Evolutionary conservation across 2,888 invertebrate genomes (phyloP).

Genomic region (Drosophila meridiana): DNA sequence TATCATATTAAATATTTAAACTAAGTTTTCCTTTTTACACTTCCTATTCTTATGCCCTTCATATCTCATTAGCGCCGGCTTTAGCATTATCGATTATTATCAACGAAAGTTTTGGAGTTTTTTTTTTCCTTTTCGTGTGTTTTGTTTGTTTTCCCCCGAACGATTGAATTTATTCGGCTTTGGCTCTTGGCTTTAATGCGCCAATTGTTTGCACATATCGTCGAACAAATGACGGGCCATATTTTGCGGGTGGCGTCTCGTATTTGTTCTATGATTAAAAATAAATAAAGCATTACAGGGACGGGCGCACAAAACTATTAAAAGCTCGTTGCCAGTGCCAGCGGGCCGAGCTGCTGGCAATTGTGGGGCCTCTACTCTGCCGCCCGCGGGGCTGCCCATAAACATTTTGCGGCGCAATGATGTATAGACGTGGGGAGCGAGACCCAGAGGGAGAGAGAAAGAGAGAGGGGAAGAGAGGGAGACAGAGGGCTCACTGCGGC

Average conservation of each 20-base stretch:
- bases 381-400: constrained; percentile 48
- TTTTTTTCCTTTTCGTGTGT: not conserved
- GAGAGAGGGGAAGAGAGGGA: not conserved
- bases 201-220: constrained; percentile 76
- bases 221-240: constrained; percentile 73
- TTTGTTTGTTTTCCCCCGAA: constrained; percentile 4
- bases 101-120: not conserved
- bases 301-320: constrained; percentile 70
- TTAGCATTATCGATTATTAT: constrained; percentile 23
- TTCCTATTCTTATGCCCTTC: not conserved
- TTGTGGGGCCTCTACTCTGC: constrained; percentile 11
- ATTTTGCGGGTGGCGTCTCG: constrained; percentile 58
- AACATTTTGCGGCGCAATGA: constrained; percentile 78
- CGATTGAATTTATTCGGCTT: constrained; percentile 43
- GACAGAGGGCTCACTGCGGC: not conserved
- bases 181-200: constrained; percentile 69
- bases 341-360: not conserved
- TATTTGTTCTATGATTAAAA: constrained; percentile 80
- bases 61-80: not conserved
- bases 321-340: constrained; percentile 57
- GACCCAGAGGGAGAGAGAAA: not conserved
- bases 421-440: constrained; percentile 61
- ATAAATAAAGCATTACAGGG: constrained; percentile 75
- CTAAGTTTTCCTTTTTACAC: not conserved
- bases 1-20: not conserved